phyloP scores from a whole-genome alignment of 2,113 vertebrate species.

The Leptodactylus fuscus region DNA sequence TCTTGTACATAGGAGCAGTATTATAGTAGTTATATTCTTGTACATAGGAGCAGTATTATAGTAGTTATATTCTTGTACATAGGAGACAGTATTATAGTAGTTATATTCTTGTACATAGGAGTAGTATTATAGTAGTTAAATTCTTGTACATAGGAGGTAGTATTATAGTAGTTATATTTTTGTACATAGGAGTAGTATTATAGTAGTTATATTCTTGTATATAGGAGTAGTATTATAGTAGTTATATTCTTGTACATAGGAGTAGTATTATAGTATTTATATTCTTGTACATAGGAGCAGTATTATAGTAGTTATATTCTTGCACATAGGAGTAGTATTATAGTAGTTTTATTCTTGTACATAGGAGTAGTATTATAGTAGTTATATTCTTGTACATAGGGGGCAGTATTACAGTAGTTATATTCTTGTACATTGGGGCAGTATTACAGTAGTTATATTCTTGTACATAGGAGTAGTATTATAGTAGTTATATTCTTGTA shows the following conservation, averaged over 20 bases:
- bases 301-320: too few relatives aligned
- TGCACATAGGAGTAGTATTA: too few relatives aligned
- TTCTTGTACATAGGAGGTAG: too few relatives aligned
- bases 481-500: too few relatives aligned
- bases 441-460: neutral
- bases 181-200: too few relatives aligned
- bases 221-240: constrained; percentile 2
- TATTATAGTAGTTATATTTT: too few relatives aligned
- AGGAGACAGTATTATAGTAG: neutral
- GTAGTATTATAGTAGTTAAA: neutral
- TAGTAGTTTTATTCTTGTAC: too few relatives aligned
- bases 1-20: neutral
- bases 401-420: neutral
- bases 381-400: too few relatives aligned
- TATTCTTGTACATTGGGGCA: neutral
- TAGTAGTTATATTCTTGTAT: neutral
- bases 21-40: constrained; percentile 11
- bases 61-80: neutral
- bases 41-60: neutral
- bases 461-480: neutral
- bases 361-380: too few relatives aligned
- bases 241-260: neutral
- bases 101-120: neutral
- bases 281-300: neutral
- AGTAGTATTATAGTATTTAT: neutral